These are phyloP conservation scores for Calameuta pallipes DNA, from an alignment of 2,888 invertebrate species.

Conservation along the genomic window DNA sequence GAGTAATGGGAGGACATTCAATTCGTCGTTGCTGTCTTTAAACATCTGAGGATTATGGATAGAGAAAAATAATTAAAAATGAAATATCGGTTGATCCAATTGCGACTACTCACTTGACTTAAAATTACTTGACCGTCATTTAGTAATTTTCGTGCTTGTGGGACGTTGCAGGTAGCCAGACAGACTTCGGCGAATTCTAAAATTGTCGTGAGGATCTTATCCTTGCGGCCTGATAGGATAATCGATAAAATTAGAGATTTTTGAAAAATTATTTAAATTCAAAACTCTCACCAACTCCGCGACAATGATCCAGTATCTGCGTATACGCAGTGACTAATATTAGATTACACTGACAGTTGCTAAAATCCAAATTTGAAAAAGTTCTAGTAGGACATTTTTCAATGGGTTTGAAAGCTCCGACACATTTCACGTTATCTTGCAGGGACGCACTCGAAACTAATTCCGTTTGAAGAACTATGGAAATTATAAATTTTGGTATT, in stretches of 20 bases:
- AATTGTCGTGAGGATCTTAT: slow-evolving; percentile 69
- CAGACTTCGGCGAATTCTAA: slow-evolving; percentile 72
- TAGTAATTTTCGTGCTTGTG: slow-evolving; percentile 70
- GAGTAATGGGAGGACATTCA: slow-evolving; percentile 53
- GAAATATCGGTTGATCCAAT: too few relatives aligned
- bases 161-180: slow-evolving; percentile 69
- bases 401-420: slow-evolving; percentile 14
- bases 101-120: slow-evolving; percentile 33
- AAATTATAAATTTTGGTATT: too few relatives aligned
- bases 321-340: slow-evolving; percentile 71
- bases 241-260: background rate
- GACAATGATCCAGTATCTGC: slow-evolving; percentile 73
- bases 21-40: slow-evolving; percentile 47
- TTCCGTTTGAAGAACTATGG: too few relatives aligned
- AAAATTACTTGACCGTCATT: slow-evolving; percentile 66
- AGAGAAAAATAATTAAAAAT: too few relatives aligned
- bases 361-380: slow-evolving; percentile 69
- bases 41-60: slow-evolving; percentile 31
- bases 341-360: slow-evolving; percentile 71
- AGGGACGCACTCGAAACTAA: too few relatives aligned
- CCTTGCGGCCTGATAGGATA: slow-evolving; percentile 61
- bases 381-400: slow-evolving; percentile 53
- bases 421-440: too few relatives aligned
- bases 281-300: slow-evolving; percentile 68
- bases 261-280: background rate